These are phyloP conservation scores for Strigamia maritima DNA, from an alignment of 2,888 invertebrate genomes.

Conservation along the genomic window DNA sequence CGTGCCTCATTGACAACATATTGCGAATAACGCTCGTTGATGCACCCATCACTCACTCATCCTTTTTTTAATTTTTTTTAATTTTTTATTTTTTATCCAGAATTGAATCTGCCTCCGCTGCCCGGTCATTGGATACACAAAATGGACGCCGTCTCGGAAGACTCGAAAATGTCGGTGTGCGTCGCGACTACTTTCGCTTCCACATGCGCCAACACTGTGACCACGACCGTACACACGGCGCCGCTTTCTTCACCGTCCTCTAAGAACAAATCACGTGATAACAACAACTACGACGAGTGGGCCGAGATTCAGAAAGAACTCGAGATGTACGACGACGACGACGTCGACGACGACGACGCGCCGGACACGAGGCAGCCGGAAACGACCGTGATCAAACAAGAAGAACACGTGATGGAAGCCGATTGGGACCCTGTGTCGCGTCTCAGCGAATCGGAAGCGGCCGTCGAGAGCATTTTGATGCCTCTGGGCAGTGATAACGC, in stretches of 20 bases:
- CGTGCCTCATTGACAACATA: constrained; percentile 16
- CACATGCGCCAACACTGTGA: neutral
- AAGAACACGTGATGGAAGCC: constrained; percentile 40
- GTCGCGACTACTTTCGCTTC: constrained; percentile 23
- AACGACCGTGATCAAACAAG: neutral
- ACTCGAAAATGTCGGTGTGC: neutral
- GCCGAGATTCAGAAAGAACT: constrained; percentile 66
- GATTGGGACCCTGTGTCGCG: constrained; percentile 36
- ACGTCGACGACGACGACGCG: neutral
- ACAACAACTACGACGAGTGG: constrained; percentile 63
- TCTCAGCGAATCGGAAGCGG: constrained; percentile 41
- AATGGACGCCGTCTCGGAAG: constrained; percentile 25
- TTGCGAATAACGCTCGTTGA: neutral
- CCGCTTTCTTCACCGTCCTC: constrained; percentile 9
- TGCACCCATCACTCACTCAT: neutral
- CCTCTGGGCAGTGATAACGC: constrained; percentile 34
- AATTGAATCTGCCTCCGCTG: constrained; percentile 43
- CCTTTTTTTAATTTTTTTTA: neutral
- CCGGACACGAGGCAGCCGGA: neutral
- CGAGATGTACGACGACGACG: constrained; percentile 52
- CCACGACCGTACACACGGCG: constrained; percentile 37
- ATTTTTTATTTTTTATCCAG: constrained; percentile 36
- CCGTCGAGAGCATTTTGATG: constrained; percentile 42
- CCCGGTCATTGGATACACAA: constrained; percentile 43
- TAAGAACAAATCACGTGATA: neutral